These are phyloP conservation scores for Odontamblyopus rebecca DNA, from an alignment of 2,797 vertebrate species.

Conservation along the genomic window DNA sequence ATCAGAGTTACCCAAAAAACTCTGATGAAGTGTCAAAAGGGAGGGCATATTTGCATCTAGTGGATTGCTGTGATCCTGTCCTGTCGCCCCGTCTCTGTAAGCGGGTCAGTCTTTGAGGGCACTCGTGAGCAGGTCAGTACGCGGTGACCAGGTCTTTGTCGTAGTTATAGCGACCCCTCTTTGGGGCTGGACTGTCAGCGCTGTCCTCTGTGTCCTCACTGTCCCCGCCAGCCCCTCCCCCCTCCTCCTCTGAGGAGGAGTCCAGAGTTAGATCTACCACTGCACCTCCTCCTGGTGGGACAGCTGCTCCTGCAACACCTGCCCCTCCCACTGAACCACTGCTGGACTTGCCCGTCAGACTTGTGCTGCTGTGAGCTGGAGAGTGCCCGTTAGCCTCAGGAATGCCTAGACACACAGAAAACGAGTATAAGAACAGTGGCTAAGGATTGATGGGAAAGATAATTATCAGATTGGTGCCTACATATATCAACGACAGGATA, in stretches of 20 bases:
- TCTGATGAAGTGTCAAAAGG: constrained; percentile 49
- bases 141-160: constrained; percentile 97
- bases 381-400: constrained; percentile 87
- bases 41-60: constrained; percentile 58
- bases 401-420: constrained; percentile 74
- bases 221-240: constrained; percentile 87
- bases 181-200: constrained; percentile 86
- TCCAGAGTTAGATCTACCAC: constrained; percentile 98
- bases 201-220: constrained; percentile 95
- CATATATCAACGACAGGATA: constrained; percentile 91
- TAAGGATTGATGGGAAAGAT: not conserved
- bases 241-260: constrained; percentile 90
- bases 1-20: constrained; percentile 66
- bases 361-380: constrained; percentile 81
- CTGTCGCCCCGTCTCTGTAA: constrained; percentile 62
- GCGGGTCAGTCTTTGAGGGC: constrained; percentile 68
- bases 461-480: constrained; percentile 55
- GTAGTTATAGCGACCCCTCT: constrained; percentile 90
- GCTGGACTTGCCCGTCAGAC: constrained; percentile 81
- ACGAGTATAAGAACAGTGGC: not conserved
- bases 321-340: constrained; percentile 56
- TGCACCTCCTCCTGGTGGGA: constrained; percentile 68
- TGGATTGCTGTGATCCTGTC: constrained; percentile 70
- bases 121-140: constrained; percentile 83
- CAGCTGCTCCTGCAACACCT: constrained; percentile 69